Evolutionary conservation across 2,113 vertebrate genomes (phyloP).

Genomic region (Hippocampus mohnikei): DNA sequence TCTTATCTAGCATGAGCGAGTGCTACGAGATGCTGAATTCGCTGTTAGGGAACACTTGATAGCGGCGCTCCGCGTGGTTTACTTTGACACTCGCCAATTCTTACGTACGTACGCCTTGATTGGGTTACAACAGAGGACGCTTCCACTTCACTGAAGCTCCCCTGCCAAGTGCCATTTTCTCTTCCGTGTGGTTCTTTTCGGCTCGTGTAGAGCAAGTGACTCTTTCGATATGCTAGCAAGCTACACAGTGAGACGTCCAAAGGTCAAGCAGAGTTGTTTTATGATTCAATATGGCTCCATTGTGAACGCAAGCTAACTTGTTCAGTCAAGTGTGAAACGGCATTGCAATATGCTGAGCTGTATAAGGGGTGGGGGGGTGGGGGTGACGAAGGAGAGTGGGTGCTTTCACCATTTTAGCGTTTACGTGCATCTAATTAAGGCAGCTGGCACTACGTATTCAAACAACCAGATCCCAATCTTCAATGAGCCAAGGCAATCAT

Average conservation of each 20-base stretch:
- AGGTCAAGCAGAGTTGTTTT: neutral
- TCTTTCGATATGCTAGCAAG: slow-evolving; percentile 24
- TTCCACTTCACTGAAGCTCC: slow-evolving; percentile 36
- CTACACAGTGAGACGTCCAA: slow-evolving; percentile 1
- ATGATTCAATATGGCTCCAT: neutral
- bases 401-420: too few species aligned
- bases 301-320: neutral
- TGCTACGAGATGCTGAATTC: slow-evolving; percentile 49
- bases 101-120: neutral
- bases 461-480: too few species aligned
- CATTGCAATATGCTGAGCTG: neutral
- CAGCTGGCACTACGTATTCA: too few species aligned
- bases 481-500: too few species aligned
- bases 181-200: slow-evolving; percentile 25
- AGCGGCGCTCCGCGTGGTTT: neutral
- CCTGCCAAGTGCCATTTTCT: slow-evolving; percentile 20
- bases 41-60: neutral
- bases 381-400: too few species aligned
- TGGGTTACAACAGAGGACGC: slow-evolving; percentile 29
- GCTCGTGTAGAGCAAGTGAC: slow-evolving; percentile 24
- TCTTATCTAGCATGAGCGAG: slow-evolving; percentile 36
- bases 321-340: neutral
- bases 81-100: neutral
- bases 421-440: too few species aligned
- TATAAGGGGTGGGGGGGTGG: too few species aligned